These are phyloP conservation scores for Nemopilema nomurai DNA, from an alignment of 30 jellyfish, hydroid and myxozoan genomes.

Conservation along the genomic window DNA sequence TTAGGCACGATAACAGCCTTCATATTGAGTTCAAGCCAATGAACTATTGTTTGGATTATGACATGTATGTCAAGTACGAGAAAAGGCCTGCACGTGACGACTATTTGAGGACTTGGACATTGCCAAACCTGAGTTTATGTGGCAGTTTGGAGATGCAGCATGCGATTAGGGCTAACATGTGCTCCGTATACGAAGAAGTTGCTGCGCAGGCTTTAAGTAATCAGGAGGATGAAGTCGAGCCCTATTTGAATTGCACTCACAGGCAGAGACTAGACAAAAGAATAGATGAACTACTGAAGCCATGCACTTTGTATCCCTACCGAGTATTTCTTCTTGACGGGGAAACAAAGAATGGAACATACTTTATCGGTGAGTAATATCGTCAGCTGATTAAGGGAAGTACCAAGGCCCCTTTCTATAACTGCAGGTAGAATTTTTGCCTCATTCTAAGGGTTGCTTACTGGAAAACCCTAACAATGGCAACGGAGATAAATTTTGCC, in stretches of 20 bases:
- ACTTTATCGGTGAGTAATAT: conserved; percentile 26
- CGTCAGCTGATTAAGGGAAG: neutral
- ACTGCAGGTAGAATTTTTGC: no score
- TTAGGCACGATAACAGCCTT: conserved; percentile 42
- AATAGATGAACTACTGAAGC: conserved; percentile 12
- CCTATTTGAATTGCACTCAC: conserved; percentile 36
- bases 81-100: conserved; percentile 61
- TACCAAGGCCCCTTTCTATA: neutral
- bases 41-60: conserved; percentile 48
- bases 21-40: conserved; percentile 48
- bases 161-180: conserved; percentile 30
- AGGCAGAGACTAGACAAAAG: conserved; percentile 8
- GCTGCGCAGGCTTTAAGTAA: conserved; percentile 7
- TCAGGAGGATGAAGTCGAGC: neutral
- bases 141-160: conserved; percentile 15
- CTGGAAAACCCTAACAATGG: no score
- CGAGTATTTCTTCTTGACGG: conserved; percentile 31
- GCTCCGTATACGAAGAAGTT: conserved; percentile 33
- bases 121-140: conserved; percentile 61
- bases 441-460: no score
- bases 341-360: conserved; percentile 50
- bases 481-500: no score
- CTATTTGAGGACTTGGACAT: conserved; percentile 42
- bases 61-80: conserved; percentile 25
- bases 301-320: conserved; percentile 27